These are phyloP conservation scores for Conger conger DNA, from an alignment of 2,113 vertebrate genomes.

Conservation along the genomic window DNA sequence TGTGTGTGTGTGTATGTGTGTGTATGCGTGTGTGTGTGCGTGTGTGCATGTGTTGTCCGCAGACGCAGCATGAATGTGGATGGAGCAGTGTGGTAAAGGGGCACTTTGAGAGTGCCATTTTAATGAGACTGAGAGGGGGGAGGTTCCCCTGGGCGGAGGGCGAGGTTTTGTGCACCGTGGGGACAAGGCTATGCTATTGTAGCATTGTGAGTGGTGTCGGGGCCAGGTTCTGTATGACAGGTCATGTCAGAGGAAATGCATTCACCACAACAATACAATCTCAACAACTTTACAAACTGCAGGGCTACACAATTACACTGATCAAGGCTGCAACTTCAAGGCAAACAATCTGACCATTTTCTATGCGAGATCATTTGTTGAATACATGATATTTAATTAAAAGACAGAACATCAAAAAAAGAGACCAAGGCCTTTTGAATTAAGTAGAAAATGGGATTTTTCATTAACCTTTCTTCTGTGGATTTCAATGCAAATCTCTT, in stretches of 20 bases:
- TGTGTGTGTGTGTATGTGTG: too few species aligned
- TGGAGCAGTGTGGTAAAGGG: slow-evolving; percentile 59
- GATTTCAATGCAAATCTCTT: slow-evolving; percentile 52
- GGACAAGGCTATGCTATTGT: slow-evolving; percentile 64
- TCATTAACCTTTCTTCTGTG: slow-evolving; percentile 58
- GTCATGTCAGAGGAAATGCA: slow-evolving; percentile 6
- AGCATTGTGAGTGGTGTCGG: slow-evolving; percentile 58
- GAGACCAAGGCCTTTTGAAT: slow-evolving; percentile 64
- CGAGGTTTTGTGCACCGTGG: slow-evolving; percentile 48
- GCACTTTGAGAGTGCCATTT: slow-evolving; percentile 58
- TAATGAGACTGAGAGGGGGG: slow-evolving; percentile 62
- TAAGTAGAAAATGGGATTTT: slow-evolving; percentile 60
- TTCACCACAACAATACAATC: slow-evolving; percentile 50
- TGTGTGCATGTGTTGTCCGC: slow-evolving; percentile 36
- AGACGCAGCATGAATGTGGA: slow-evolving; percentile 38
- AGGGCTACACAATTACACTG: slow-evolving; percentile 46
- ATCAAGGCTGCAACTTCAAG: slow-evolving; percentile 63
- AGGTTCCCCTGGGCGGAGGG: slow-evolving; percentile 55
- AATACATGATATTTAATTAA: slow-evolving; percentile 71
- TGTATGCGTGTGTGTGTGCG: too few species aligned
- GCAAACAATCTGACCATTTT: slow-evolving; percentile 62
- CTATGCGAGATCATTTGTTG: slow-evolving; percentile 57
- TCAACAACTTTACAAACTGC: slow-evolving; percentile 50
- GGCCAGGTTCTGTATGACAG: slow-evolving; percentile 41
- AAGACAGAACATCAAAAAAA: slow-evolving; percentile 57